Base-by-base conservation (phyloP, 2,888 invertebrate genomes). In the Apantesis nais region DNA sequence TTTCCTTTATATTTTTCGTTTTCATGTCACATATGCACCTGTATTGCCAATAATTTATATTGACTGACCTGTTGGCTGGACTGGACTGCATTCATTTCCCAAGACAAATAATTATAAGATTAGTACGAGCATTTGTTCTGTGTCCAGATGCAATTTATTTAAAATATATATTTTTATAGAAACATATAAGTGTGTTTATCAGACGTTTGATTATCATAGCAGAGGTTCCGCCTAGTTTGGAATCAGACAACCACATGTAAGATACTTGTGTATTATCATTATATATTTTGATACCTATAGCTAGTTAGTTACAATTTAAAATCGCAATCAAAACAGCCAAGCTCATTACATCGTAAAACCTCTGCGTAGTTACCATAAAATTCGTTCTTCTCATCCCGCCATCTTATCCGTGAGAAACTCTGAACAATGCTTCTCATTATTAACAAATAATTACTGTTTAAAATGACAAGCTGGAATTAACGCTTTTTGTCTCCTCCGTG, bases 341-440 rank as follows among this genome's bases (percentile, higher is more conserved):
- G 78, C 83, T 80, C 74, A 80, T 84, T 83, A 82, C 75, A 70
- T 82, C 80, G 82, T 81, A 82, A 82, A 83, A 72, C 71, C 72
- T 76, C 74, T n/a, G 69, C 71, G 78, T 75, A 79, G 77, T 82
- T 69, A 72, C 70, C 73, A 73, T 80, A 82, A 84, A 79, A 85
- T 73, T 74, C 74, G 74, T 74, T 74, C 72, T 64, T 75, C 80
- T 77, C 76, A 76, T 75, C 75, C 75, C 62, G 63, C 31, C 74
- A 48, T 76, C 74, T 86, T 84, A 85, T 83, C 83, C 87, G 88
- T 90, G 90, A 85, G 90, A 89, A 88, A 68, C 77, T 74, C 69
- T 71, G 58, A 83, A 90, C 90, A 90, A 90, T 90, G 80, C 81
- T 77, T 68, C 78, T 85, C 84, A 77, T 87, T 84, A 85, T 89